Evolutionary conservation across 64 coral and sea anemone genomes (phyloP).

Genomic region (Catalaphyllia jardinei): DNA sequence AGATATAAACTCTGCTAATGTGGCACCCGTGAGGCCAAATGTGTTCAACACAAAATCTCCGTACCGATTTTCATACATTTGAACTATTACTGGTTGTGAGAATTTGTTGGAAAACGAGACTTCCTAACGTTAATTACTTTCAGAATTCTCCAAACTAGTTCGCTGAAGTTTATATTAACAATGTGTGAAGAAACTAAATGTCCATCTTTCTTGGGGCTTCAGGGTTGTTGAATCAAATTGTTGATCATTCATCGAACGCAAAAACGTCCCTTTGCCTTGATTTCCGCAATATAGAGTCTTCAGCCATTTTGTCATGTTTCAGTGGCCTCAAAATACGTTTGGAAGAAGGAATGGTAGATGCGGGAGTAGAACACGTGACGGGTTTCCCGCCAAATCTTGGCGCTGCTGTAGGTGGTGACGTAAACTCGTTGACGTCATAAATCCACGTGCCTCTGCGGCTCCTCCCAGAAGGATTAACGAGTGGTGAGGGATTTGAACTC

Average conservation of each 20-base stretch:
- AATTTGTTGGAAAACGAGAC: too few relatives aligned
- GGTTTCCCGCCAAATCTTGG: not conserved
- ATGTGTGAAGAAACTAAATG: too few relatives aligned
- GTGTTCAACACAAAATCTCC: too few relatives aligned
- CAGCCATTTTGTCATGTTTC: not conserved
- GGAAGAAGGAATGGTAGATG: not conserved
- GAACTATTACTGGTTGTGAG: too few relatives aligned
- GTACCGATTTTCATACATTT: too few relatives aligned
- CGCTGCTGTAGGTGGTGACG: not conserved
- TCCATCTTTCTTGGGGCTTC: too few relatives aligned
- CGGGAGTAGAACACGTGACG: not conserved
- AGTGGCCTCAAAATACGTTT: not conserved
- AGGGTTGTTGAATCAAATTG: too few relatives aligned
- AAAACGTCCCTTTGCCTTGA: constrained; percentile 7
- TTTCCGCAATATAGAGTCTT: not conserved
- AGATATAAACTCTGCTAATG: too few relatives aligned
- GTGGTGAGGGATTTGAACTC: not conserved
- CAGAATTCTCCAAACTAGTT: too few relatives aligned
- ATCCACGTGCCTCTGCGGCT: constrained; percentile 27
- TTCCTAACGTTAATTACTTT: too few relatives aligned
- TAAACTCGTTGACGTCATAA: not conserved
- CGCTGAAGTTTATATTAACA: too few relatives aligned
- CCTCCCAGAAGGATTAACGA: not conserved
- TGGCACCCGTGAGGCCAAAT: too few relatives aligned
- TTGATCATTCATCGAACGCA: constrained; percentile 26